Base-by-base conservation (phyloP, 2,888 invertebrate species). In the Boloria selene region DNA sequence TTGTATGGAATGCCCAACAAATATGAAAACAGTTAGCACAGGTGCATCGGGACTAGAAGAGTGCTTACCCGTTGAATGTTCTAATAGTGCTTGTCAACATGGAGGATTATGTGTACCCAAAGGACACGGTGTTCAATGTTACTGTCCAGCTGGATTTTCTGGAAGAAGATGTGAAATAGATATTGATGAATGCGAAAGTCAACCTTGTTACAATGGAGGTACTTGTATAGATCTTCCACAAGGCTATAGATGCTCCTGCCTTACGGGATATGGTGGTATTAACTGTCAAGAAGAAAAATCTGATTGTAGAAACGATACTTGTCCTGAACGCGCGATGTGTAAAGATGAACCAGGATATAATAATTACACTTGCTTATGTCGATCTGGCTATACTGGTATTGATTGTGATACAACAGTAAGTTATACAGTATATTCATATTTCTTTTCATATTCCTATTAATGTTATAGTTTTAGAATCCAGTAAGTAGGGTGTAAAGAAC, bases 261-360 rank as follows among this genome's bases (percentile, higher is more conserved):
- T 95, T 0, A 93, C 95, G 5, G 98, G 98, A 52, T 98, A 97
- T 77, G 95, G 96, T 10, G 98, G 98, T n/a, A 94, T 97, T 45
- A 98, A 98, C 81, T 99, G 99, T 80, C 98, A 99, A 90, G 97
- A 98, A 81, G 98, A 98, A 85, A 94, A 95, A 76, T 96, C 96
- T 16, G 98, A 98, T 77, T 98, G 98, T 80, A 93, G 93, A 74
- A 96, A 96, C 79, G 96, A 97, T 70, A 97, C 98, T 0, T 99
- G 99, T 77, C 97, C 98, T 0, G 98, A 98, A 80, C 93, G 98
- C 78, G 98, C 98, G 4, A 98, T 98, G 97, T 99, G 99, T 86
- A 98, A 98, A 88, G 98, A 99, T 84, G 97, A 96, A 86, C 98
- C 96, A 18, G 97, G 96, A 67, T 95, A 94, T 75, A 97, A 96